These are phyloP conservation scores for Oegoconia quadripuncta DNA, from an alignment of 2,888 invertebrate genomes.

Conservation along the genomic window DNA sequence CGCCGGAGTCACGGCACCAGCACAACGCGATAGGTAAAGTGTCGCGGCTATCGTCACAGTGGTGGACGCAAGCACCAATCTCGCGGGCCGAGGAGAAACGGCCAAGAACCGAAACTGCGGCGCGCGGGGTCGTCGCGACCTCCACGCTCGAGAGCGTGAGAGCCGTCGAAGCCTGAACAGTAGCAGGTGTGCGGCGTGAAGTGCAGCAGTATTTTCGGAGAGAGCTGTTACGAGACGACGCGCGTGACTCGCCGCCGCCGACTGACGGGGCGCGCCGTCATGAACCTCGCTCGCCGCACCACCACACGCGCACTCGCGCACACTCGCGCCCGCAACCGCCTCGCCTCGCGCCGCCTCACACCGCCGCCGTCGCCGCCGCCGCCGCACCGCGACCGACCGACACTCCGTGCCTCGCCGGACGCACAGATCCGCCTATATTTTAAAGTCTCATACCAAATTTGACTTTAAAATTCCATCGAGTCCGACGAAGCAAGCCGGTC, in stretches of 20 bases:
- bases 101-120: slow-evolving; percentile 48
- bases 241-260: slow-evolving; percentile 76
- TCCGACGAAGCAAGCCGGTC: slow-evolving; percentile 48
- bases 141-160: slow-evolving; percentile 71
- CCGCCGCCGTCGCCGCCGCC: slow-evolving; percentile 33
- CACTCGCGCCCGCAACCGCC: slow-evolving; percentile 32
- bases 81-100: slow-evolving; percentile 48
- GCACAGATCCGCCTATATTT: slow-evolving; percentile 60
- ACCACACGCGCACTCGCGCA: slow-evolving; percentile 66
- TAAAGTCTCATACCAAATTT: slow-evolving; percentile 70
- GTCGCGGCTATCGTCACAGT: slow-evolving; percentile 49
- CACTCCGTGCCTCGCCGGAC: slow-evolving; percentile 27
- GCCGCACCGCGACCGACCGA: slow-evolving; percentile 28
- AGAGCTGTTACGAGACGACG: slow-evolving; percentile 66
- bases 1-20: slow-evolving; percentile 60
- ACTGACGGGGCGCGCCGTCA: slow-evolving; percentile 75
- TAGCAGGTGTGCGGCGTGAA: slow-evolving; percentile 58
- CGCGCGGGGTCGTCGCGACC: slow-evolving; percentile 57
- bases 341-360: slow-evolving; percentile 28
- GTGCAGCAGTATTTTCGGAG: slow-evolving; percentile 49
- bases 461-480: slow-evolving; percentile 69
- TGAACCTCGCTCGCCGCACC: slow-evolving; percentile 56
- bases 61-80: slow-evolving; percentile 35
- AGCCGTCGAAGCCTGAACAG: slow-evolving; percentile 63
- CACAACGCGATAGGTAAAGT: slow-evolving; percentile 42